Evolutionary conservation across 2,888 invertebrate species (phyloP).

Genomic region (Stegana nigrithorax): DNA sequence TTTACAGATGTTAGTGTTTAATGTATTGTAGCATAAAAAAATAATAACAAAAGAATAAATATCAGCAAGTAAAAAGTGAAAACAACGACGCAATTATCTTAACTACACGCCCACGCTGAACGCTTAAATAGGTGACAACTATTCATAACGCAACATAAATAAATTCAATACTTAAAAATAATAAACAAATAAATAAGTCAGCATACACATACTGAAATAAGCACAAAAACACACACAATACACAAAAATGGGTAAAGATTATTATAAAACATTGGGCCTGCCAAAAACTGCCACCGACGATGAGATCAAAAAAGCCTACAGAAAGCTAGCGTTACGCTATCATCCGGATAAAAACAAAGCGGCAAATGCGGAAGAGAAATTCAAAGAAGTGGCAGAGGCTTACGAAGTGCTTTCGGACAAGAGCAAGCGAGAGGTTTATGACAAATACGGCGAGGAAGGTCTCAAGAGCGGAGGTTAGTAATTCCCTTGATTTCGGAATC

Average conservation of each 20-base stretch:
- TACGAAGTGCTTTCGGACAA: conserved; percentile 97
- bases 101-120: background rate
- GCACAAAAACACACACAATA: conserved; percentile 40
- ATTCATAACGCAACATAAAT: background rate
- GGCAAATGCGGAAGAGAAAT: conserved; percentile 93
- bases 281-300: conserved; percentile 90
- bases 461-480: conserved; percentile 77
- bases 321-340: conserved; percentile 95
- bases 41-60: no score
- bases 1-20: no score
- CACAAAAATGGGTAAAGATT: conserved; percentile 99
- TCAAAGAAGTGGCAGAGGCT: conserved; percentile 97
- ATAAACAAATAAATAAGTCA: no score
- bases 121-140: no score
- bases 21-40: no score
- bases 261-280: conserved; percentile 93
- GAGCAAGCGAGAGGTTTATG: conserved; percentile 95
- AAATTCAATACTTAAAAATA: no score
- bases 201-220: conserved; percentile 19
- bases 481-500: no score
- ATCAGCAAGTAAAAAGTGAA: no score
- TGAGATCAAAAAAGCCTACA: conserved; percentile 97
- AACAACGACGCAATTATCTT: no score
- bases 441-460: conserved; percentile 93
- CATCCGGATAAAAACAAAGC: conserved; percentile 99